Conservation (phyloP, 2,888 invertebrate species). For the Leptinotarsa haldemani region DNA sequence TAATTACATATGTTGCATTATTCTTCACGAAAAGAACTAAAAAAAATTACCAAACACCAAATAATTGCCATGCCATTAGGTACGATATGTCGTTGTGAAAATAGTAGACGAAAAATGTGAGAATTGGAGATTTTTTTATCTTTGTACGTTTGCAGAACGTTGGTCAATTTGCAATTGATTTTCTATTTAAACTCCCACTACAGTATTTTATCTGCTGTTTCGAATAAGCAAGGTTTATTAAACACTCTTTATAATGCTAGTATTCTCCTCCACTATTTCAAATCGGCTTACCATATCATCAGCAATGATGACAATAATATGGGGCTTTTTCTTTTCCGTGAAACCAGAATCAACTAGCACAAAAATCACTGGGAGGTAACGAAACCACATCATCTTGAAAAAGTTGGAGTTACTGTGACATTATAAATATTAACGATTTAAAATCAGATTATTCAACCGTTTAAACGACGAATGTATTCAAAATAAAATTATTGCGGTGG, state of each 20-base stretch:
- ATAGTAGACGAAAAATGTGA: too few species aligned
- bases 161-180: too few species aligned
- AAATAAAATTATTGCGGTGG: constrained; percentile 6
- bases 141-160: too few species aligned
- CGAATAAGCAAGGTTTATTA: not conserved
- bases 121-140: too few species aligned
- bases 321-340: constrained; percentile 63
- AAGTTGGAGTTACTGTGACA: not conserved
- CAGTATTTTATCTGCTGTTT: not conserved
- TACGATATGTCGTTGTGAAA: too few species aligned
- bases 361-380: not conserved
- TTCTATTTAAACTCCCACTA: not conserved
- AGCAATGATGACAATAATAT: constrained; percentile 82
- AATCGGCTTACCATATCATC: constrained; percentile 81
- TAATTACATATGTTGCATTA: too few species aligned
- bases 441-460: constrained; percentile 16
- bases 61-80: too few species aligned
- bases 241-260: too few species aligned
- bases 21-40: too few species aligned
- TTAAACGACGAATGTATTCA: constrained; percentile 7
- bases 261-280: not conserved
- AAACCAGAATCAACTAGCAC: constrained; percentile 5
- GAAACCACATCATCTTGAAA: constrained; percentile 17
- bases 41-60: too few species aligned
- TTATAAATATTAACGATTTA: constrained; percentile 3